These are phyloP conservation scores for Pachymerium ferrugineum DNA, from an alignment of 2,888 invertebrate species.

Conservation along the genomic window DNA sequence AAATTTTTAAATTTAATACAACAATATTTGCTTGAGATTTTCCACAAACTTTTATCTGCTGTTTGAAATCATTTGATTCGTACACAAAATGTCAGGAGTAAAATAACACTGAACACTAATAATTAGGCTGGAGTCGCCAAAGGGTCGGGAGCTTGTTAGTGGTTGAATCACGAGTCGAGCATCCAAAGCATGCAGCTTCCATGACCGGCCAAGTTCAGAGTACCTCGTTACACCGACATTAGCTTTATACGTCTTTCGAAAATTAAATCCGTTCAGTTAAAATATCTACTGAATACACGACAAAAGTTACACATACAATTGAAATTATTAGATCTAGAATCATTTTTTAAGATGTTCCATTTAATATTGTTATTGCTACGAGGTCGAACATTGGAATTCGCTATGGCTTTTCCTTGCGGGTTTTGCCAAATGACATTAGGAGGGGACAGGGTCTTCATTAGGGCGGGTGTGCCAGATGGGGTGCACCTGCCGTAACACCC, in stretches of 20 bases:
- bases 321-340: not conserved
- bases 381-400: not conserved
- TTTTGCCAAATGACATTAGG: not conserved
- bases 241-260: not conserved
- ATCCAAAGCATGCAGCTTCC: slow-evolving; percentile 5
- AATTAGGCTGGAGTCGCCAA: not conserved
- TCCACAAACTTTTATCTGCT: no score
- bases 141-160: not conserved
- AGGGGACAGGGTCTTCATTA: slow-evolving; percentile 15
- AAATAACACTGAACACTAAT: not conserved
- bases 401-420: not conserved
- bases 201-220: not conserved
- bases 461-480: slow-evolving; percentile 17
- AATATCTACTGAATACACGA: not conserved
- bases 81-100: not conserved
- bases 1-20: no score
- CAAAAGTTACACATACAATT: not conserved
- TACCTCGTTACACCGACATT: not conserved
- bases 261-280: no score
- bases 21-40: no score
- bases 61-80: not conserved
- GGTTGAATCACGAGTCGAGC: slow-evolving; percentile 11
- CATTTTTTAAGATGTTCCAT: not conserved
- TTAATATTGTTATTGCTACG: not conserved
- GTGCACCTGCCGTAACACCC: slow-evolving; percentile 15